Evolutionary conservation across 2,113 vertebrate species (phyloP).

Genomic region (Lamprologus lemairii): DNA sequence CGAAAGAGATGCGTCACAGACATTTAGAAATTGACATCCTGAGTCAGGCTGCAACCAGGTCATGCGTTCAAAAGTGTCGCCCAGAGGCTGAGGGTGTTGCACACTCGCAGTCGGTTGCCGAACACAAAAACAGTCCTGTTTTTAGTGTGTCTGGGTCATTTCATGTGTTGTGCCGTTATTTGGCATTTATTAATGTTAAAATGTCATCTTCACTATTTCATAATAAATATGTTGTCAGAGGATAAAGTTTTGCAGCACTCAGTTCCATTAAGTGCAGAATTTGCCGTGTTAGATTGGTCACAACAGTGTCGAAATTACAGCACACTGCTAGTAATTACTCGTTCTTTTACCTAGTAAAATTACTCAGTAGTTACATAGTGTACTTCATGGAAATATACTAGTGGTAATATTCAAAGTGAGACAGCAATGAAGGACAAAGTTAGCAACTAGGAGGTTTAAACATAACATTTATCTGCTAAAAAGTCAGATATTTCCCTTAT

Average conservation of each 20-base stretch:
- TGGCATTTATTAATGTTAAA: neutral
- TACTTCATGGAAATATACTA: neutral
- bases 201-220: neutral
- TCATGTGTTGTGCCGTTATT: neutral
- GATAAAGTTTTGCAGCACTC: neutral
- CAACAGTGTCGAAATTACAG: neutral
- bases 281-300: neutral
- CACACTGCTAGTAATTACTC: neutral
- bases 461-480: neutral
- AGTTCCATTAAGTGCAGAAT: neutral
- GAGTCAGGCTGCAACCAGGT: neutral
- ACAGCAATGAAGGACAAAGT: neutral
- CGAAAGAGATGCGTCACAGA: neutral
- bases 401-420: neutral
- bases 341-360: neutral
- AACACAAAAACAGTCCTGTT: neutral
- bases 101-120: neutral
- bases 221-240: neutral
- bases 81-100: neutral
- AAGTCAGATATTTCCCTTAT: neutral
- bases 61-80: neutral
- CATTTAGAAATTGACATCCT: neutral
- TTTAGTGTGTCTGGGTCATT: neutral
- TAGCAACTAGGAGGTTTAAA: neutral
- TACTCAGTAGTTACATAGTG: too few species aligned